Evolutionary conservation across 2,113 vertebrate genomes (phyloP).

Genomic region (Cyanoliseus patagonus): DNA sequence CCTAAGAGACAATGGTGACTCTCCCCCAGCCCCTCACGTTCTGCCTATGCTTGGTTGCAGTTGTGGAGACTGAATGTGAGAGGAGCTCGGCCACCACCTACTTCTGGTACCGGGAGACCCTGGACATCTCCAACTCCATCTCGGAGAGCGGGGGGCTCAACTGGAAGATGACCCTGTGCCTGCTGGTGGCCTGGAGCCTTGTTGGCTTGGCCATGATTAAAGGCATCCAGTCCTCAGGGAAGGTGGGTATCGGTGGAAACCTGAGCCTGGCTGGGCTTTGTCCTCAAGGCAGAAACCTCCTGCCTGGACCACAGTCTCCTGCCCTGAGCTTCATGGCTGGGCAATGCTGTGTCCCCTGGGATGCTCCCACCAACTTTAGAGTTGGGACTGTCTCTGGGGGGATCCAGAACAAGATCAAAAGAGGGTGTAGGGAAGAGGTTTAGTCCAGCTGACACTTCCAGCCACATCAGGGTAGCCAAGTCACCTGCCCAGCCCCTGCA

Average conservation of each 20-base stretch:
- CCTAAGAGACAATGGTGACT: not conserved
- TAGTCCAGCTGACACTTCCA: not conserved
- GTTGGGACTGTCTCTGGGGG: not conserved
- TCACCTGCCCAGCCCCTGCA: not conserved
- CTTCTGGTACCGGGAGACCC: slow-evolving; percentile 95
- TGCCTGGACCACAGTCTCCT: not conserved
- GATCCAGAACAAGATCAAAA: not conserved
- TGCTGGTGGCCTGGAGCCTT: slow-evolving; percentile 91
- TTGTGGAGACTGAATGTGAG: slow-evolving; percentile 91
- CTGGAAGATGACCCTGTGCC: slow-evolving; percentile 95
- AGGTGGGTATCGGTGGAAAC: slow-evolving; percentile 74
- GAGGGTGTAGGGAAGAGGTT: not conserved
- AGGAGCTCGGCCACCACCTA: slow-evolving; percentile 98
- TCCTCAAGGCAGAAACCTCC: not conserved
- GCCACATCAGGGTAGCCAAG: not conserved
- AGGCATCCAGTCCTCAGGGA: slow-evolving; percentile 98
- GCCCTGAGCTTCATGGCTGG: not conserved
- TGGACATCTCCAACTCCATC: slow-evolving; percentile 95
- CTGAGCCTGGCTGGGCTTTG: not conserved
- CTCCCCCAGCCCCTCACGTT: fast-evolving
- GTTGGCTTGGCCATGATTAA: slow-evolving; percentile 95
- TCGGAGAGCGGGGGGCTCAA: slow-evolving; percentile 93
- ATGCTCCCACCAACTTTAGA: not conserved
- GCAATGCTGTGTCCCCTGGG: not conserved
- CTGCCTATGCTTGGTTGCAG: slow-evolving; percentile 63